A percentile compares a stretch with the other conserved stretches of the same genome.
These are phyloP conservation scores for Sternarchorhynchus goeldii DNA, from an alignment of 2,797 vertebrate genomes.

Conservation along the genomic window DNA sequence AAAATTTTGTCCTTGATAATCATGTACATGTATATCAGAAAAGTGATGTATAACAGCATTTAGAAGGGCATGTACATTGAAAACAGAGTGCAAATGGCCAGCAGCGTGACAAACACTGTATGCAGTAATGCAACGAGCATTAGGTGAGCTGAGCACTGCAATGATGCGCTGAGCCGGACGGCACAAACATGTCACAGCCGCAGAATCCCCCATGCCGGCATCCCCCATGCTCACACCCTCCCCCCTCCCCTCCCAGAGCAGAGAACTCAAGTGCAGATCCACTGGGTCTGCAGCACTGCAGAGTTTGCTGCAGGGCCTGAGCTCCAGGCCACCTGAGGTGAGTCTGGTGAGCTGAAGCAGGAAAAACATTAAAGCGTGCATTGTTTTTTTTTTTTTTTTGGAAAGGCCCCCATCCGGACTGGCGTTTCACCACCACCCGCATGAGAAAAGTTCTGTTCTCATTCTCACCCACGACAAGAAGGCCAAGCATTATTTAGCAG, in stretches of 20 bases:
- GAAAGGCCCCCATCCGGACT: background rate
- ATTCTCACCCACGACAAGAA: background rate
- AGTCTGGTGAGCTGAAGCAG: background rate
- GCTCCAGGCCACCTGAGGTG: background rate
- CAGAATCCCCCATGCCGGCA: conserved; percentile 8
- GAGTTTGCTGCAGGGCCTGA: background rate
- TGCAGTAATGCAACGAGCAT: conserved; percentile 5
- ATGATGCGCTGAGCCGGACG: background rate
- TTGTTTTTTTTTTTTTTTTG: background rate
- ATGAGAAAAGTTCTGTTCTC: background rate
- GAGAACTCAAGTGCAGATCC: background rate
- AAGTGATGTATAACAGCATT: background rate
- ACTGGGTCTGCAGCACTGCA: background rate
- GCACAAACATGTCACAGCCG: conserved; percentile 15
- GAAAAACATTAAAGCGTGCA: conserved; percentile 6
- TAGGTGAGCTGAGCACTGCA: background rate
- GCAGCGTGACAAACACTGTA: background rate
- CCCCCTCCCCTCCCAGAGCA: background rate
- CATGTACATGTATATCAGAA: background rate
- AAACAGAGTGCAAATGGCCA: background rate
- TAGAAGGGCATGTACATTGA: background rate
- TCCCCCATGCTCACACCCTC: conserved; percentile 6
- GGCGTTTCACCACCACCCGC: background rate
- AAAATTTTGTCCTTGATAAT: background rate
- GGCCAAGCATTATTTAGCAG: conserved; percentile 25